Evolutionary conservation across 2,888 invertebrate species (phyloP), one percentile per base, ranked within the genome.

Genomic region (Blera fallax): DNA sequence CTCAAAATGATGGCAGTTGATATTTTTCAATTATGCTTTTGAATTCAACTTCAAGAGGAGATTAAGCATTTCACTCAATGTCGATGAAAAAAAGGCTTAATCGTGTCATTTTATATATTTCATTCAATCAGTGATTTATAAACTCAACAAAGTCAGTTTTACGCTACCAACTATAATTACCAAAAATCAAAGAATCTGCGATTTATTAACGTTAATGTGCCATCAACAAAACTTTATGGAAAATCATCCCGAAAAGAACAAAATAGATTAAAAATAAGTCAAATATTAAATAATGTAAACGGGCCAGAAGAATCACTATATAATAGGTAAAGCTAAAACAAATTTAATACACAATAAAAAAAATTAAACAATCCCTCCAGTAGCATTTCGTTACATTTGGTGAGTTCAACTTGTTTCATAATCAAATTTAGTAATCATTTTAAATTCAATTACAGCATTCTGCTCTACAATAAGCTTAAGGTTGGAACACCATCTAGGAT

Each of bases 351-450:
- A 27, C 14, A 64, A 18, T 52, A 18, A 52, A 16, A 54, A 72
- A 45, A 79, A 67, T 34, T 34, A 50, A 76, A 58, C 40, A 84
- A 64, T 84, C 84, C 84, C 84, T 84, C 84, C 84, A 84, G 84
- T 84, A 84, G 84, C 84, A 76, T 84, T 84, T 84, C 74, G 74
- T 84, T 84, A 80, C 69, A 70, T 48, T 64, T 70, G 80, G 84
- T 84, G 40, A 84, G 84, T 40, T 62, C 0, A 14, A 37, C 4
- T 60, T 67, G 7, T 43, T 56, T 21, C 14, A 21, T 34, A 29
- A 37, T 21, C 1, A 8, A 21, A 54, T 18, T 54, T 27, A 10
- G n/a, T 65, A 24, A 32, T 29, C 52, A 21, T 50, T 8, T 56
- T 37, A 18, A 10, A 62, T 60, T 32, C 16, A 29, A 21, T 83